phyloP scores from a whole-genome alignment of 2,113 vertebrate species.

The Catharus bicknelli region DNA sequence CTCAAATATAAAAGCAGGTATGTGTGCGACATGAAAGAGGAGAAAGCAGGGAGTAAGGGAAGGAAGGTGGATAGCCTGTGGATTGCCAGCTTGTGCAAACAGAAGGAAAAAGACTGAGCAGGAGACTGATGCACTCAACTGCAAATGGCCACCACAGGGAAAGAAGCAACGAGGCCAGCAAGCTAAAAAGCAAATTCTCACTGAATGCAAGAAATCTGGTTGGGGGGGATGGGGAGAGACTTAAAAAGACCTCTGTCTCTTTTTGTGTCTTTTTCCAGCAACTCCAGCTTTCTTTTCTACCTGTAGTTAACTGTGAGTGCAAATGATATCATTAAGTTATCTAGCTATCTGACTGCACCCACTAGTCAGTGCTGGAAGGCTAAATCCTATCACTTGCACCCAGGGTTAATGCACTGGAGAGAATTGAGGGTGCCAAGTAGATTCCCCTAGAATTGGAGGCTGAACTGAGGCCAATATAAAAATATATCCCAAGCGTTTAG shows the following conservation, averaged over 20 bases:
- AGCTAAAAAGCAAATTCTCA: neutral
- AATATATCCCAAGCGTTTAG: constrained; percentile 31
- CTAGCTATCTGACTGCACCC: constrained; percentile 41
- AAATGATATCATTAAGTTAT: constrained; percentile 63
- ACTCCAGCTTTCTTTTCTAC: constrained; percentile 1
- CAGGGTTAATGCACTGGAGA: constrained; percentile 48
- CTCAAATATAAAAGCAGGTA: neutral
- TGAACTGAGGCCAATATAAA: constrained; percentile 40
- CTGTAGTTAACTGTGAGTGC: constrained; percentile 30
- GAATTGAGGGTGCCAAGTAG: constrained; percentile 27
- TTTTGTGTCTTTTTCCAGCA: neutral
- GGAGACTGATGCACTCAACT: neutral
- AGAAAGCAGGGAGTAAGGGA: neutral
- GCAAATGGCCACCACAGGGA: constrained; percentile 15
- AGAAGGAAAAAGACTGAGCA: neutral
- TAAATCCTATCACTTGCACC: constrained; percentile 50
- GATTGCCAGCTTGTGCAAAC: neutral
- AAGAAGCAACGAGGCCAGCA: neutral
- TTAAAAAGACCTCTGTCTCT: neutral
- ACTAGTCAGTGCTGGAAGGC: constrained; percentile 26
- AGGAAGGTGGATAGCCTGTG: neutral
- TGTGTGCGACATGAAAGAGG: neutral
- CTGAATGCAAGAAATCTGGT: neutral
- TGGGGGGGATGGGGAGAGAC: neutral
- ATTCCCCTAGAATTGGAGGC: neutral